Base-by-base conservation (phyloP, 2,888 invertebrate species). In the Amaurobius ferox region DNA sequence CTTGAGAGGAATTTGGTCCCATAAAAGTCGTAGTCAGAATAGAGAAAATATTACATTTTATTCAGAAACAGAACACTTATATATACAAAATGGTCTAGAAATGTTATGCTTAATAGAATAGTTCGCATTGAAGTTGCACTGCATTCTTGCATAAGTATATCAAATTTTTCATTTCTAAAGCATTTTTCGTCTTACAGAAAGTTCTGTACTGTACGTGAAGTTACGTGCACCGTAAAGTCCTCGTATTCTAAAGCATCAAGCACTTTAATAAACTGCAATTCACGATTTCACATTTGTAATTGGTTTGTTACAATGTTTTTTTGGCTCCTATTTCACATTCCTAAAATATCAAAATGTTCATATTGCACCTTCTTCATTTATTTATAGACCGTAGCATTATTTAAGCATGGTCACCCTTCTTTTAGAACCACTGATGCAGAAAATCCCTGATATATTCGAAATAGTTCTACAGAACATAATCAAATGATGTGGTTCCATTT, bases 41-140 rank as follows among this genome's bases (percentile, higher is more conserved):
- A 9, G 29, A 64, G 30, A 64, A n/a, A 64, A 30, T 64, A 64
- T 64, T 64, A 64, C 64, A 64, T 64, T 64, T 64, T 64, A 64
- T 64, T 64, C 30, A 64, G 19, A n/a, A 64, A 64, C 29, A 64
- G n/a, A 30, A 30, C 32, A 64, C 30, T n/a, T n/a, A 64, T 32
- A 64, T 29, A 23, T 64, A 29, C 32, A 64, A 23, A 55, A 55
- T 55, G 55, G 2, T 55, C 23, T 7, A 55, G 55, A 55, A 55
- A 55, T 55, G 55, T 55, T 55, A 55, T 55, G 11, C 23, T 55
- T 55, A 55, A 6, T 55, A 23, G 2, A 55, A 23, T 55, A 23
- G 6, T 35, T 23, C 23, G 11, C 23, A 55, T 19, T 1, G 55
- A 23, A 55, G 23, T 23, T 19, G 23, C 55, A 55, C n/a, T 16